Base-by-base conservation (phyloP, 1,140 invertebrate species). In the Caenorhabditis latens region DNA sequence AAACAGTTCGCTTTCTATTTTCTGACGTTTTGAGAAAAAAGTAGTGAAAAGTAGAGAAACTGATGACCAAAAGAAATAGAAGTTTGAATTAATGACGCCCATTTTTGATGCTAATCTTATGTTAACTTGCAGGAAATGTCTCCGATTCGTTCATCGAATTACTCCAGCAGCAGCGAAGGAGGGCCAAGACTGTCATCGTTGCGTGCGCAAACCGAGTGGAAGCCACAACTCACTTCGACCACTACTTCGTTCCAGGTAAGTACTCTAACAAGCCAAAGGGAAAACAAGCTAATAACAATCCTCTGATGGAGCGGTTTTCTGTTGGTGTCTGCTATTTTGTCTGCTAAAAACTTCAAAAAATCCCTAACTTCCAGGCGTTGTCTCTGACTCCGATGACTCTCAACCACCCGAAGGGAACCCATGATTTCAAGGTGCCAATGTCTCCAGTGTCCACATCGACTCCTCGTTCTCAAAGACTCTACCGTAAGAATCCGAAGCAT, bases 91-190 rank as follows among this genome's bases (percentile, higher is more conserved):
- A 50, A 79, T 79, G 19, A 42, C 9, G 61, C 24, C 61, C n/a
- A 40, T 71, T 9, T 24, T 14, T 79, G 71, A 79, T 79, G 71
- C 19, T 24, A 53, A 79, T 79, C 71, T 48, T 16, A 14, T 53
- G 11, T 53, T 11, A 32, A 71, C n/a, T 79, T 79, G 46, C 71
- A 79, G 71, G 71, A 79, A 79, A 79, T 79, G 71, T 79, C 71
- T 79, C 71, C 71, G 19, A 50, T 79, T 79, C 71, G 46, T 21
- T 79, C 71, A 24, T 71, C 65, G 19, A 79, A 14, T 50, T 79
- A 79, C 71, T 79, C 71, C n/a, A 79, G 71, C 71, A 50, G 71
- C 46, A 79, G 71, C 21, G 71, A 79, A 79, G 71, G 32, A 53
- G 71, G 32, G 14, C 71, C 16, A 0, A n/a, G 71, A 50, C 6